Conservation (phyloP, 2,113 vertebrate species). For the Triplophysa rosa region DNA sequence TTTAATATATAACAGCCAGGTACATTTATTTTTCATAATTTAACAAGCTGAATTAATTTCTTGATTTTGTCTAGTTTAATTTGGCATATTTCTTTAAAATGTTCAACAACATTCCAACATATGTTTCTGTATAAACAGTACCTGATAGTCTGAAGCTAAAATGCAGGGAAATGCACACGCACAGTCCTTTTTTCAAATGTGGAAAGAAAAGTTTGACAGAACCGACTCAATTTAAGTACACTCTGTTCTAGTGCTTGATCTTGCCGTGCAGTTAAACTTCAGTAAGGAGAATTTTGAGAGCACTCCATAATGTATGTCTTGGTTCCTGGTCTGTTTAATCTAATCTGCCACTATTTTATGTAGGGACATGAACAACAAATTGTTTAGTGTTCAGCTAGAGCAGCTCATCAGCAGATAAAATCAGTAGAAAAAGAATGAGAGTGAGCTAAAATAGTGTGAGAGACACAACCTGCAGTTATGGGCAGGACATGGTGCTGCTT, state of each 20-base stretch:
- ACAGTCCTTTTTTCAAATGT: not conserved
- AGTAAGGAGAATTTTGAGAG: not conserved
- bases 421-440: slow-evolving; percentile 7
- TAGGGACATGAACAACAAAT: not conserved
- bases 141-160: not conserved
- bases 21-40: too few relatives aligned
- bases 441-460: slow-evolving; percentile 6
- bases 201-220: not conserved
- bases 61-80: too few relatives aligned
- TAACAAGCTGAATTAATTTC: too few relatives aligned
- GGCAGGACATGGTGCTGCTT: slow-evolving; percentile 18
- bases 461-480: slow-evolving; percentile 37
- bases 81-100: too few relatives aligned
- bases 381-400: not conserved
- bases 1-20: too few relatives aligned
- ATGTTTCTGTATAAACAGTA: not conserved
- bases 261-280: not conserved
- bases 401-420: not conserved
- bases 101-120: too few relatives aligned
- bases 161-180: not conserved
- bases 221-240: not conserved
- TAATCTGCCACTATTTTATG: slow-evolving; percentile 1
- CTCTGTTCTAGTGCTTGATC: slow-evolving; percentile 1
- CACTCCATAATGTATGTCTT: not conserved
- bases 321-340: not conserved